These are phyloP conservation scores for Taphrorychus bicolor DNA, from an alignment of 2,888 invertebrate species.

Conservation along the genomic window DNA sequence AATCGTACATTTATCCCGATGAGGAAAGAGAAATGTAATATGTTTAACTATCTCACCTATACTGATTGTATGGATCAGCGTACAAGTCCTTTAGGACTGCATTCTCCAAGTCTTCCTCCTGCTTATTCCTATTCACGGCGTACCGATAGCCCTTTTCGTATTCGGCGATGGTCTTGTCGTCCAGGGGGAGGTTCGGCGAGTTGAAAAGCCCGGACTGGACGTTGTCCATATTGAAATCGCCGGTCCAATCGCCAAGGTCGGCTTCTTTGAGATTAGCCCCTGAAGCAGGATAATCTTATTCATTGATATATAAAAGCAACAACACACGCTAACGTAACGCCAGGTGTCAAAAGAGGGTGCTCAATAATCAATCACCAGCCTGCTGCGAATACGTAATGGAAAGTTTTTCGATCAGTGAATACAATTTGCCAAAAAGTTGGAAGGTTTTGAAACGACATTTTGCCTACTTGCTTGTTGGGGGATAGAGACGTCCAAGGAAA, in stretches of 20 bases:
- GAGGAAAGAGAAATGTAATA: too few relatives aligned
- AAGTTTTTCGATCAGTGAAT: too few relatives aligned
- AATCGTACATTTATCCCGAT: too few relatives aligned
- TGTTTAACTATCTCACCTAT: conserved; percentile 51
- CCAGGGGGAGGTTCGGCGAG: conserved; percentile 50
- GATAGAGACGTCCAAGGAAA: too few relatives aligned
- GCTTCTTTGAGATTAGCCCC: conserved; percentile 45
- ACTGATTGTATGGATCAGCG: conserved; percentile 65
- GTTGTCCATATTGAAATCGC: conserved; percentile 41
- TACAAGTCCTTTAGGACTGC: conserved; percentile 69
- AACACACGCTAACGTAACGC: background rate
- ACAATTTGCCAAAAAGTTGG: too few relatives aligned
- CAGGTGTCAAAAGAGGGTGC: too few relatives aligned
- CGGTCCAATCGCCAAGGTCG: conserved; percentile 44
- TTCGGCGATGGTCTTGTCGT: conserved; percentile 56
- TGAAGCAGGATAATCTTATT: background rate
- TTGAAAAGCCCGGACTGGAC: conserved; percentile 52
- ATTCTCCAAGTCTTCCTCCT: conserved; percentile 63
- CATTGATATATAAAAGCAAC: background rate
- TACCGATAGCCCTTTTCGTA: conserved; percentile 58
- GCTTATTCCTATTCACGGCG: conserved; percentile 55
- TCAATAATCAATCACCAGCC: too few relatives aligned
- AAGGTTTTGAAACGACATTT: too few relatives aligned
- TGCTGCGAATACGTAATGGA: too few relatives aligned
- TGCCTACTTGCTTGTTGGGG: too few relatives aligned